These are phyloP conservation scores for Opisthograptis luteolata DNA, from an alignment of 2,888 invertebrate genomes.

Conservation along the genomic window DNA sequence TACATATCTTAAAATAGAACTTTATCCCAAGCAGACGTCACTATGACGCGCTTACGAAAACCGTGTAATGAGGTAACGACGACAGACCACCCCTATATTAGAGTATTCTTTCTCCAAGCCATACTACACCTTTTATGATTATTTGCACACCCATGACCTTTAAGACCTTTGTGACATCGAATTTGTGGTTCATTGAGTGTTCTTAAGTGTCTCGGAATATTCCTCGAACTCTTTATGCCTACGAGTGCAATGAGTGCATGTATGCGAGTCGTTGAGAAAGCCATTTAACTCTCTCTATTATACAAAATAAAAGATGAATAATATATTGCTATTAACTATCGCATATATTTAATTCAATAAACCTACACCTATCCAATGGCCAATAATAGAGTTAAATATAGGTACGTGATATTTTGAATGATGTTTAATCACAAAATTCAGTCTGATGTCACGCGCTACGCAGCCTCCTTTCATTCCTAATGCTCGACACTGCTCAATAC, in stretches of 20 bases:
- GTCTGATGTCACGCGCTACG: not conserved
- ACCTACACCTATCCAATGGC: no score
- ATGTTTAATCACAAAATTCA: not conserved
- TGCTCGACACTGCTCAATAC: constrained; percentile 13
- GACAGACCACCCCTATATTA: not conserved
- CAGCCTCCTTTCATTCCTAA: not conserved
- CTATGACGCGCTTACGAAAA: constrained; percentile 23
- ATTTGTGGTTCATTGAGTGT: no score
- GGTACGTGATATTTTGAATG: not conserved
- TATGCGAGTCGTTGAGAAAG: no score
- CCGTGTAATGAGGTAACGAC: constrained; percentile 8
- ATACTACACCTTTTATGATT: not conserved
- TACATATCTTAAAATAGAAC: constrained; percentile 35
- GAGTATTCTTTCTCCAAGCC: constrained; percentile 2
- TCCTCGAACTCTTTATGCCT: no score
- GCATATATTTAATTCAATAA: no score
- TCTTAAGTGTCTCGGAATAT: no score
- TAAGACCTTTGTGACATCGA: not conserved
- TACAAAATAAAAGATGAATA: no score
- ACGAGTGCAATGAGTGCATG: no score
- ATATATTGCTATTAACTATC: no score
- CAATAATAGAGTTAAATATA: no score
- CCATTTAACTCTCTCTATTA: no score
- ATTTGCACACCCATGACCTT: constrained; percentile 1
- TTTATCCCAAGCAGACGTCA: constrained; percentile 21